Percentiles rank a stretch among this genome's conserved stretches.
These are phyloP conservation scores for Agrilus biguttatus DNA, from an alignment of 2,888 invertebrate genomes.

Conservation along the genomic window DNA sequence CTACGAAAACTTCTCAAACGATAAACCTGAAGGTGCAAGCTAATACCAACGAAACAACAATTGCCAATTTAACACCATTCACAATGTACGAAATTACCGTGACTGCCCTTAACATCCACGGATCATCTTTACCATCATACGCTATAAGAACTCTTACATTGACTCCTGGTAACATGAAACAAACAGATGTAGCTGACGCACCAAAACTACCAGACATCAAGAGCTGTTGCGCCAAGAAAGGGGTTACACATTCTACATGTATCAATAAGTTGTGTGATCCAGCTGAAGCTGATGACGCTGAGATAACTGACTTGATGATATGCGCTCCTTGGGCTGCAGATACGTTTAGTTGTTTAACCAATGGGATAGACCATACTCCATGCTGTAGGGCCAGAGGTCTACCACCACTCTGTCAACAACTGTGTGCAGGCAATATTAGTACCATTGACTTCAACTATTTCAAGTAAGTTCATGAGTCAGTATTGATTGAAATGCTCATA, in stretches of 20 bases:
- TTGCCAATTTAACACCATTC: constrained; percentile 54
- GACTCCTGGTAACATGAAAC: constrained; percentile 47
- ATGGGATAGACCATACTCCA: constrained; percentile 67
- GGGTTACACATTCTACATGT: constrained; percentile 60
- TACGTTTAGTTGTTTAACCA: constrained; percentile 66
- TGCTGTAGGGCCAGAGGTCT: constrained; percentile 65
- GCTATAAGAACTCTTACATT: constrained; percentile 58
- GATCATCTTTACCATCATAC: constrained; percentile 63
- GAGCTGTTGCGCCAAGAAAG: constrained; percentile 54
- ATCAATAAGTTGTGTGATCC: constrained; percentile 71
- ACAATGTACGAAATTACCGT: constrained; percentile 75
- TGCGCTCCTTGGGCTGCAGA: constrained; percentile 78
- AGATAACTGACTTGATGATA: constrained; percentile 74
- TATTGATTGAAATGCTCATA: no score
- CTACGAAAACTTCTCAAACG: constrained; percentile 25
- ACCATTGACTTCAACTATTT: constrained; percentile 69
- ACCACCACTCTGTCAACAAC: constrained; percentile 56
- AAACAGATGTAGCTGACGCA: constrained; percentile 39
- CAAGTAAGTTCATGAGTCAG: constrained; percentile 53
- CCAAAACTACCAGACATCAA: constrained; percentile 60
- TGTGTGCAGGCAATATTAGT: constrained; percentile 68
- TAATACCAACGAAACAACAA: constrained; percentile 40
- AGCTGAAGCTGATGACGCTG: constrained; percentile 28
- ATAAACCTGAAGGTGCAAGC: constrained; percentile 41
- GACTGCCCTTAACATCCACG: constrained; percentile 57